These are phyloP conservation scores for Schizotus pectinicornis DNA, from an alignment of 2,888 invertebrate genomes.

Conservation along the genomic window DNA sequence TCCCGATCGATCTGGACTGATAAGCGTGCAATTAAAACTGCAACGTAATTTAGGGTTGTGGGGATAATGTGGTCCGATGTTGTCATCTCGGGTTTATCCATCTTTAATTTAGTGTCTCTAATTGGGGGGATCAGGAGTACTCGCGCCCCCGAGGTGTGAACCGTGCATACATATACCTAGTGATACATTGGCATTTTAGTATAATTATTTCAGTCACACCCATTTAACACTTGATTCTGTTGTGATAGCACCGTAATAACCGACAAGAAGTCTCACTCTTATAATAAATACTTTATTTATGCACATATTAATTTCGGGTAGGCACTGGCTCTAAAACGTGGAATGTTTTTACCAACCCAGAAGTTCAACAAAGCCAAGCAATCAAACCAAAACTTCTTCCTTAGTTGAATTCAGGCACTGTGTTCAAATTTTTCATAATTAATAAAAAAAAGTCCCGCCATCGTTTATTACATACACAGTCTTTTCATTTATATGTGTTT, in stretches of 20 bases:
- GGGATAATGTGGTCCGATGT: conserved; percentile 16
- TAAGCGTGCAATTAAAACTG: conserved; percentile 25
- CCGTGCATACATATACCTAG: conserved; percentile 43
- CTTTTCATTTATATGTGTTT: too few species aligned
- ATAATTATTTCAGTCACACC: conserved; percentile 58
- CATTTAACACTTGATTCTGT: conserved; percentile 55
- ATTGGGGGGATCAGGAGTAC: conserved; percentile 56
- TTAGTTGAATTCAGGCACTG: too few species aligned
- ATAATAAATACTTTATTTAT: conserved; percentile 29
- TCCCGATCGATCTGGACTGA: conserved; percentile 6
- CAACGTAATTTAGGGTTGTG: conserved; percentile 25
- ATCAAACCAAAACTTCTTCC: too few species aligned
- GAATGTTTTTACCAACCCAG: too few species aligned
- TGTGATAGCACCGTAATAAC: conserved; percentile 51
- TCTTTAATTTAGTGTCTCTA: conserved; percentile 57
- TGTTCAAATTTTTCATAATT: too few species aligned
- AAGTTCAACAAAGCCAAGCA: too few species aligned
- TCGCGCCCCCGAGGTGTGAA: conserved; percentile 55
- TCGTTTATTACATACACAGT: too few species aligned
- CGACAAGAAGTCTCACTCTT: conserved; percentile 18
- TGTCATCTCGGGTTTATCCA: conserved; percentile 37
- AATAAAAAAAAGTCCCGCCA: too few species aligned
- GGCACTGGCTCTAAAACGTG: too few species aligned
- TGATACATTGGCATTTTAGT: conserved; percentile 58
- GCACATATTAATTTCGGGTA: conserved; percentile 22